phyloP scores from a whole-genome alignment of 2,888 invertebrate genomes.

The Pristionchus entomophagus region DNA sequence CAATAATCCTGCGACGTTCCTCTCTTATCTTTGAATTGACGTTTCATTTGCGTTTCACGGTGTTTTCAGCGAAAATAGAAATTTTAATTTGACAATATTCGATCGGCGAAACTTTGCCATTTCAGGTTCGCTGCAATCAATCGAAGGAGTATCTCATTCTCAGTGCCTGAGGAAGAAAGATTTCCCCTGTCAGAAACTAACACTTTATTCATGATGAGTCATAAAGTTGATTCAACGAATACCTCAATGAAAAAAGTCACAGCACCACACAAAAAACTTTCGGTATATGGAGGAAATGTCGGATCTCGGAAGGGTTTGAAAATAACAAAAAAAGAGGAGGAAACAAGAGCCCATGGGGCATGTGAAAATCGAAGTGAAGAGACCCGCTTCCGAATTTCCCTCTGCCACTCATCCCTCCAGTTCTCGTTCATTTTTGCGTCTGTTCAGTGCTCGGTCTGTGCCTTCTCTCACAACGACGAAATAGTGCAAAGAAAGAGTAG shows the following conservation, averaged over 20 bases:
- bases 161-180: not conserved
- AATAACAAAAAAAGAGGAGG: not conserved
- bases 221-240: not conserved
- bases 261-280: too few relatives aligned
- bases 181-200: not conserved
- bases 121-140: conserved; percentile 30
- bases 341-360: not conserved
- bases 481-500: not conserved
- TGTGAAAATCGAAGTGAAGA: too few relatives aligned
- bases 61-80: not conserved
- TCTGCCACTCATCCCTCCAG: not conserved
- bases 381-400: not conserved
- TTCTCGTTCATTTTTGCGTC: not conserved
- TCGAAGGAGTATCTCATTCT: conserved; percentile 12
- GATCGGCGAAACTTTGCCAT: too few relatives aligned
- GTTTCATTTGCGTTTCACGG: not conserved
- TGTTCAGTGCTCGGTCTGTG: not conserved
- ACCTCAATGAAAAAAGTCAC: too few relatives aligned
- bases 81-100: not conserved
- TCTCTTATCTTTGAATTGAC: not conserved
- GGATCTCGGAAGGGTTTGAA: not conserved
- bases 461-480: not conserved
- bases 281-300: too few relatives aligned
- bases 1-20: too few relatives aligned
- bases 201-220: not conserved